These are phyloP conservation scores for Macropodus opercularis DNA, from an alignment of 2,797 vertebrate genomes.

Conservation along the genomic window DNA sequence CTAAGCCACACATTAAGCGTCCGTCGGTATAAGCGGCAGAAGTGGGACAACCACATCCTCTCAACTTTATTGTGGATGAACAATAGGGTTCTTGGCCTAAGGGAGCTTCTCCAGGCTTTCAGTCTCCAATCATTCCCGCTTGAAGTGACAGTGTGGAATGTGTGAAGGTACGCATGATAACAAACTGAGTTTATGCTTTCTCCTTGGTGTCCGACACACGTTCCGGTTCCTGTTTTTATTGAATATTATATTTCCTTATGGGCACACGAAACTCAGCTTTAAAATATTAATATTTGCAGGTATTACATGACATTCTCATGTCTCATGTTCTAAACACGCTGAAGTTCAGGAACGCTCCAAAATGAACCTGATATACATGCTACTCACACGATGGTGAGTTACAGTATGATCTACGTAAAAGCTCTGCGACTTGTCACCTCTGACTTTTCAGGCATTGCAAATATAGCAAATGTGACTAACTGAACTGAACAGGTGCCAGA, in stretches of 20 bases:
- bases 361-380: conserved; percentile 16
- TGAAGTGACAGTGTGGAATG: conserved; percentile 46
- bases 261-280: too few species aligned
- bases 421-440: conserved; percentile 14
- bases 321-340: conserved; percentile 9
- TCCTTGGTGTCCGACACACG: conserved; percentile 5
- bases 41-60: conserved; percentile 36
- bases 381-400: conserved; percentile 1
- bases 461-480: conserved; percentile 60
- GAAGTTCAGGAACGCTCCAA: conserved; percentile 28
- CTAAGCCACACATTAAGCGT: conserved; percentile 46
- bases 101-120: conserved; percentile 39
- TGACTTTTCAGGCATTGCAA: conserved; percentile 12
- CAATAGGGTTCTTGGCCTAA: conserved; percentile 51
- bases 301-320: conserved; percentile 13
- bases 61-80: conserved; percentile 60
- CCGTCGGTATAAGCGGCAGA: conserved; percentile 58
- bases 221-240: too few species aligned
- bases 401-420: not conserved
- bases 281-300: conserved; percentile 34
- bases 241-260: too few species aligned
- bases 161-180: conserved; percentile 9
- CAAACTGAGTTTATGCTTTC: conserved; percentile 1
- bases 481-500: conserved; percentile 63
- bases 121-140: conserved; percentile 43